phyloP scores from a whole-genome alignment of 2,113 vertebrate genomes.

The Tragulus kanchil region DNA sequence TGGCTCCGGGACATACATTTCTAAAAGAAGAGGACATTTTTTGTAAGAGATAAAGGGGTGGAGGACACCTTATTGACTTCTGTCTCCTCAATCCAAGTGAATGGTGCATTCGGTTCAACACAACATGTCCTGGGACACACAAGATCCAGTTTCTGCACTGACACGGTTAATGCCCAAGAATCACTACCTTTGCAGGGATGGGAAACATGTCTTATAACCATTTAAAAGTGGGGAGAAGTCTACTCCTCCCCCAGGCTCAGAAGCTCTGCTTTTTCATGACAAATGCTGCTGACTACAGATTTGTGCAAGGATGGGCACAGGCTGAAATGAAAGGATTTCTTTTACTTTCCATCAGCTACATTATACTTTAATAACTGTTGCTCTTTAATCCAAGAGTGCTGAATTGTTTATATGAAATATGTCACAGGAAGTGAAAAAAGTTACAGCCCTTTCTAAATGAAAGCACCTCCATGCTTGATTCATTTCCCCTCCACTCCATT shows the following conservation, averaged over 20 bases:
- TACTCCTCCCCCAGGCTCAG: neutral
- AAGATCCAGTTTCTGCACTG: neutral
- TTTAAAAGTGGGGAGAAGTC: neutral
- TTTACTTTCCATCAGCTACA: conserved; percentile 9
- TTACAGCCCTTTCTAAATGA: too few species aligned
- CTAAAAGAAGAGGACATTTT: conserved; percentile 83
- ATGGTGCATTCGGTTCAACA: neutral
- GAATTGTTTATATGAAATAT: neutral
- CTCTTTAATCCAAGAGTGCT: neutral
- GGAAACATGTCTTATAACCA: neutral
- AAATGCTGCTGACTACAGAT: neutral
- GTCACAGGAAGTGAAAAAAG: neutral
- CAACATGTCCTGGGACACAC: neutral
- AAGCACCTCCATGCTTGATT: neutral
- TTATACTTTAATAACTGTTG: neutral
- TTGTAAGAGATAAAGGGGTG: conserved; percentile 19
- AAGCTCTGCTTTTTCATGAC: neutral
- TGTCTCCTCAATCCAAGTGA: neutral
- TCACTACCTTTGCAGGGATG: neutral
- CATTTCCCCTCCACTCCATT: neutral
- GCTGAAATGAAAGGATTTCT: neutral
- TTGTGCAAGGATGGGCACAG: neutral
- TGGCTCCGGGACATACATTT: conserved; percentile 92
- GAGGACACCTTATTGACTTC: neutral
- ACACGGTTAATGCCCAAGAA: neutral